A percentile compares a stretch with the other conserved stretches of the same genome.
These are phyloP conservation scores for Zaprionus capensis DNA, from an alignment of 1,140 invertebrate species.

Conservation along the genomic window DNA sequence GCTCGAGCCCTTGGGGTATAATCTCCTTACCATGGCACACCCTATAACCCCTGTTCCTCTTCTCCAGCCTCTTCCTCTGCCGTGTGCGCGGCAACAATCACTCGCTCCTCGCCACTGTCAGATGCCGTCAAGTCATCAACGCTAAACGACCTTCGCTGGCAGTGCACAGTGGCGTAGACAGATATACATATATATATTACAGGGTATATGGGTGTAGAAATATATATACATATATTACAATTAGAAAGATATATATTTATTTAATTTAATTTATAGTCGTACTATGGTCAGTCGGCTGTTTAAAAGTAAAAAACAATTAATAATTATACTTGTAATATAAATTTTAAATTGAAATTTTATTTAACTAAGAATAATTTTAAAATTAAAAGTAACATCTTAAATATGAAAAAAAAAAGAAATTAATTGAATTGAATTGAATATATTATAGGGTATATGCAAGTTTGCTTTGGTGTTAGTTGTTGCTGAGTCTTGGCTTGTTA, in stretches of 20 bases:
- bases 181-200: not conserved
- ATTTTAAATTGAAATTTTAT: too few relatives aligned
- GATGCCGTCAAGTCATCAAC: conserved; percentile 66
- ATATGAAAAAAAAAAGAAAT: too few relatives aligned
- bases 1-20: conserved; percentile 31
- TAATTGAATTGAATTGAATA: too few relatives aligned
- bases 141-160: conserved; percentile 79
- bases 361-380: too few relatives aligned
- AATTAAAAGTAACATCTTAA: too few relatives aligned
- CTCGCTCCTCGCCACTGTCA: conserved; percentile 41
- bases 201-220: not conserved
- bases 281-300: too few relatives aligned
- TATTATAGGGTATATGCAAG: not conserved
- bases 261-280: too few relatives aligned
- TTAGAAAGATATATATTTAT: too few relatives aligned
- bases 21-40: conserved; percentile 29
- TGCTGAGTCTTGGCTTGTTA: not conserved
- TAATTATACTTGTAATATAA: too few relatives aligned
- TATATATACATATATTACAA: not conserved
- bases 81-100: conserved; percentile 26
- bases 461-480: not conserved
- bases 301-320: too few relatives aligned
- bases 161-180: conserved; percentile 52
- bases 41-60: conserved; percentile 1
- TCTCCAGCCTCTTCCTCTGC: not conserved